Conservation (phyloP, 2,888 invertebrate species). For the Tachina fera region DNA sequence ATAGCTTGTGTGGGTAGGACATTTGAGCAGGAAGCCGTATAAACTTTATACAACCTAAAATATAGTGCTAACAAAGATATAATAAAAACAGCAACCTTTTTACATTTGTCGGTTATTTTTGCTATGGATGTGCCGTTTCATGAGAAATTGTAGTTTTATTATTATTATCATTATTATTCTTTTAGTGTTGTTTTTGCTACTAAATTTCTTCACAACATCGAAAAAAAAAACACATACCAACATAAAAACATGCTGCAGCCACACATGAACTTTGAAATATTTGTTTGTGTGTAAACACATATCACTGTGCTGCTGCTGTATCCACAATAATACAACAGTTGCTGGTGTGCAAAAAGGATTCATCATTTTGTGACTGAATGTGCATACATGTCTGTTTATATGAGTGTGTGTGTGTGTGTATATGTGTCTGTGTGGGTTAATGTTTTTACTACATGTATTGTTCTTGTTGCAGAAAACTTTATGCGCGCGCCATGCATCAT, state of each 20-base stretch:
- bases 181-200: conserved; percentile 17
- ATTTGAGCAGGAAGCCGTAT: conserved; percentile 11
- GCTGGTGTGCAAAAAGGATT: conserved; percentile 51
- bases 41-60: conserved; percentile 63
- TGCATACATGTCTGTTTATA: neutral
- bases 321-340: conserved; percentile 26
- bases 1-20: neutral
- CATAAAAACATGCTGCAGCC: neutral
- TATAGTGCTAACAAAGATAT: conserved; percentile 41
- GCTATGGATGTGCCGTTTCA: conserved; percentile 35
- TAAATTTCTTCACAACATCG: conserved; percentile 24
- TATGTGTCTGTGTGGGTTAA: conserved; percentile 4
- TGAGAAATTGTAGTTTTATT: conserved; percentile 53
- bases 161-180: conserved; percentile 1
- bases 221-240: neutral
- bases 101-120: conserved; percentile 62
- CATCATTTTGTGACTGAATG: conserved; percentile 58
- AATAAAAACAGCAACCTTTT: conserved; percentile 53
- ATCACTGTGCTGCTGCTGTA: conserved; percentile 40
- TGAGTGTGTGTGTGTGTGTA: neutral
- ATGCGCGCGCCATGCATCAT: conserved; percentile 79
- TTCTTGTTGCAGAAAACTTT: conserved; percentile 73
- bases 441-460: conserved; percentile 51
- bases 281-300: neutral
- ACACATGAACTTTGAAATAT: neutral